Evolutionary conservation across 2,888 invertebrate species (phyloP).

Genomic region (Creontiades dilutus): DNA sequence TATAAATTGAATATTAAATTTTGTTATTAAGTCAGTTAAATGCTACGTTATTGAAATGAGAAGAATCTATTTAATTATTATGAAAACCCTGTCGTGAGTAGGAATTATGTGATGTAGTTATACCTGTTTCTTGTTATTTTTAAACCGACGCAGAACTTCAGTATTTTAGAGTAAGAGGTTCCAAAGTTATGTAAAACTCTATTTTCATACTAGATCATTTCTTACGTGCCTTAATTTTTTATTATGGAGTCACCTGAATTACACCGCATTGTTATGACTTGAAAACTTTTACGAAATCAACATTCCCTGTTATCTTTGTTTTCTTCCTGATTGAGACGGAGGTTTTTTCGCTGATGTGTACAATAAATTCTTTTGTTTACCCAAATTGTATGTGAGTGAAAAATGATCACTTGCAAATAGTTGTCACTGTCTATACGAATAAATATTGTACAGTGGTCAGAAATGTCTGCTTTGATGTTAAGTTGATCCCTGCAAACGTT

Average conservation of each 20-base stretch:
- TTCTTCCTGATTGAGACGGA: not conserved
- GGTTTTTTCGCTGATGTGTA: not conserved
- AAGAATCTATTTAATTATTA: not conserved
- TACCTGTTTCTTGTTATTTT: not conserved
- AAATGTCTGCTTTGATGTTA: not conserved
- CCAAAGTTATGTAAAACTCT: slow-evolving; percentile 21
- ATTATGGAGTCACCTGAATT: slow-evolving; percentile 31
- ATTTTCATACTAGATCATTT: slow-evolving; percentile 61
- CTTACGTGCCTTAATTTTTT: slow-evolving; percentile 61
- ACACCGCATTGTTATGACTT: slow-evolving; percentile 41
- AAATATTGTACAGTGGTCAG: slow-evolving; percentile 21
- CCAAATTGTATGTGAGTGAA: not conserved
- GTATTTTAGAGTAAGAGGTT: slow-evolving; percentile 58
- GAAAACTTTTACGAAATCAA: not conserved
- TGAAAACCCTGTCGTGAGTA: not conserved
- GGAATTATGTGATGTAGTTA: not conserved
- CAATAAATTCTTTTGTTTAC: not conserved
- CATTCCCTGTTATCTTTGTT: slow-evolving; percentile 52
- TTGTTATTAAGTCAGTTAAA: no score
- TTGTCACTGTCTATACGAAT: not conserved
- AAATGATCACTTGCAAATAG: slow-evolving; percentile 32
- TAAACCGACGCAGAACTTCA: not conserved
- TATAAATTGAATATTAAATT: no score
- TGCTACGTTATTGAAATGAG: no score
- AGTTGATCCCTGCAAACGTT: not conserved